Conservation (phyloP, 2,113 vertebrate genomes). For the Albula glossodonta region DNA sequence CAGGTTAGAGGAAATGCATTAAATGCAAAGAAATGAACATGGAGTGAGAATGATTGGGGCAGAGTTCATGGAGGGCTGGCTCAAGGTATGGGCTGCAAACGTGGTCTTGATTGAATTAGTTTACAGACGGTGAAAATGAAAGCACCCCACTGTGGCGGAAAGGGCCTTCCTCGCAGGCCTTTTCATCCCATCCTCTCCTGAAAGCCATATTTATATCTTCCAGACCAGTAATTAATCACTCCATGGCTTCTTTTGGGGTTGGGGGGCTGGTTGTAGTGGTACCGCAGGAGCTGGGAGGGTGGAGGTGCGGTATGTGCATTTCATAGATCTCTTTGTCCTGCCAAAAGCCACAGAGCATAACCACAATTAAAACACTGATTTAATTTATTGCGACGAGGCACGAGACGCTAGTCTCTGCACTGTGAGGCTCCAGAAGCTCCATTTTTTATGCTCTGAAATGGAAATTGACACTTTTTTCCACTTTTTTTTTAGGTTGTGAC, state of each 20-base stretch:
- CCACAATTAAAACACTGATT: slow-evolving; percentile 78
- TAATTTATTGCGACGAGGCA: slow-evolving; percentile 72
- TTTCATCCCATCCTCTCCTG: slow-evolving; percentile 62
- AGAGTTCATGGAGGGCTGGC: slow-evolving; percentile 31
- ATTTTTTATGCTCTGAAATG: neutral
- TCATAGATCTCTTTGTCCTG: slow-evolving; percentile 72
- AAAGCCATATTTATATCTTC: slow-evolving; percentile 81
- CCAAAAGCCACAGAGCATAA: slow-evolving; percentile 75
- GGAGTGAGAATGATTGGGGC: slow-evolving; percentile 28
- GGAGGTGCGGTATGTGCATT: slow-evolving; percentile 19
- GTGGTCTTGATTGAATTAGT: slow-evolving; percentile 78
- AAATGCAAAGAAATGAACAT: slow-evolving; percentile 25
- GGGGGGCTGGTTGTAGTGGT: slow-evolving; percentile 33
- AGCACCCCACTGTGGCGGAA: slow-evolving; percentile 60
- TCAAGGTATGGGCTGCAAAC: slow-evolving; percentile 33
- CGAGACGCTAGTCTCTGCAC: slow-evolving; percentile 35
- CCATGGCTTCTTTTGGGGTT: slow-evolving; percentile 61
- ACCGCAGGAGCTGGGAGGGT: neutral
- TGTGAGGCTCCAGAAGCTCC: neutral
- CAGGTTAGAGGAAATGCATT: neutral
- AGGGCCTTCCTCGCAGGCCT: slow-evolving; percentile 64
- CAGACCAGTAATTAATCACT: slow-evolving; percentile 82
- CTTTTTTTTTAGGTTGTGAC: slow-evolving; percentile 50
- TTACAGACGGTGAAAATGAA: slow-evolving; percentile 65
- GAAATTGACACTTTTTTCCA: neutral